phyloP scores from a whole-genome alignment of 53 echinoderm and acorn worm genomes.

The Mesocentrotus franciscanus region DNA sequence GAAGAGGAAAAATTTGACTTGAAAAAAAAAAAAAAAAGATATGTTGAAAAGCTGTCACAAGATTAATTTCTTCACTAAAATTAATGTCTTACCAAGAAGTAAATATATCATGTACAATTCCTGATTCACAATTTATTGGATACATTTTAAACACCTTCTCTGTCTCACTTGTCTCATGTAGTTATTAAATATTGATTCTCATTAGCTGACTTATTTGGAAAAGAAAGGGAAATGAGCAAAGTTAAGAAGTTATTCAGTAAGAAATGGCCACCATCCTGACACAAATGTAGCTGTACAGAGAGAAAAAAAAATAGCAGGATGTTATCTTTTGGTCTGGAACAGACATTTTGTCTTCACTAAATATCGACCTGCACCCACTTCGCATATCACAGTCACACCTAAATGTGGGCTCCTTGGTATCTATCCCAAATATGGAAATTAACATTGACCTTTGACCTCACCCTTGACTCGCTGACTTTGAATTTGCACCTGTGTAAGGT shows the following conservation, averaged over 20 bases:
- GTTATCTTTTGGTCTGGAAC: background rate
- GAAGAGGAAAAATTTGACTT: background rate
- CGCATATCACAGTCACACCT: background rate
- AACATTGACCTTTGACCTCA: conserved; percentile 38
- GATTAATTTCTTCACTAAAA: background rate
- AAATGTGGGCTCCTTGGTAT: background rate
- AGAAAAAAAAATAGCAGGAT: background rate
- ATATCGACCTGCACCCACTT: conserved; percentile 10
- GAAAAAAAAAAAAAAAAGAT: background rate
- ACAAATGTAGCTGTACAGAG: background rate
- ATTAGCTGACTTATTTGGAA: background rate
- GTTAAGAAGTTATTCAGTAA: background rate
- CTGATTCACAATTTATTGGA: background rate
- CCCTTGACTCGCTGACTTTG: conserved; percentile 44
- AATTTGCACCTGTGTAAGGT: conserved; percentile 43
- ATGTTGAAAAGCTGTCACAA: background rate
- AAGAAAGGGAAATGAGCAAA: background rate
- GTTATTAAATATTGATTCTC: background rate
- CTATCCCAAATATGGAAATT: conserved; percentile 45
- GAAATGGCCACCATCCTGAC: background rate
- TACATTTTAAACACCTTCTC: background rate
- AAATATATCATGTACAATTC: background rate
- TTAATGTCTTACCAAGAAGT: background rate
- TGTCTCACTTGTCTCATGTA: background rate
- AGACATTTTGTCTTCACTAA: background rate